Evolutionary conservation across 2,888 invertebrate genomes (phyloP).

Genomic region (Erynnis tages): DNA sequence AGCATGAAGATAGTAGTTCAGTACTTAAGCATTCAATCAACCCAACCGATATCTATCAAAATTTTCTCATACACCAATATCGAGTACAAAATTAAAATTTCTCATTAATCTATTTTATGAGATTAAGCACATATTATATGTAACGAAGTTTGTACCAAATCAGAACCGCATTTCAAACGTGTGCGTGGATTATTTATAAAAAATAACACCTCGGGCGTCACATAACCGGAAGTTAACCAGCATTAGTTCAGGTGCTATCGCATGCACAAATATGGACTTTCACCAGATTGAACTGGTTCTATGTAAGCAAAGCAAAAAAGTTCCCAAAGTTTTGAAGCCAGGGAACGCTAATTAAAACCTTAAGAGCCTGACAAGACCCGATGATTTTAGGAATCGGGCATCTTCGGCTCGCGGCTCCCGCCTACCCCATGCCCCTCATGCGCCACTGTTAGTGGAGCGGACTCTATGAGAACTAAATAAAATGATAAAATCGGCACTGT

Average conservation of each 20-base stretch:
- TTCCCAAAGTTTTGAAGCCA: too few species aligned
- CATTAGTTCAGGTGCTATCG: constrained; percentile 55
- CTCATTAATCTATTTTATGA: background rate
- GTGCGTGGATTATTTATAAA: constrained; percentile 43
- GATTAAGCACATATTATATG: constrained; percentile 12
- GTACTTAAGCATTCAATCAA: too few species aligned
- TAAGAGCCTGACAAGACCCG: too few species aligned
- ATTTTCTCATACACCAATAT: background rate
- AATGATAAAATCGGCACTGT: too few species aligned
- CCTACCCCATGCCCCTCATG: too few species aligned
- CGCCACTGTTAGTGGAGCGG: too few species aligned
- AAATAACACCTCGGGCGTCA: constrained; percentile 57
- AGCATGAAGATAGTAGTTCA: too few species aligned
- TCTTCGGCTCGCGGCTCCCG: too few species aligned
- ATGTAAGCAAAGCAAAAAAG: constrained; percentile 43
- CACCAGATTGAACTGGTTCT: constrained; percentile 59
- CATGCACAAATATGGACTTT: constrained; percentile 63
- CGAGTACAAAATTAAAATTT: constrained; percentile 4
- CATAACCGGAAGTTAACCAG: constrained; percentile 57
- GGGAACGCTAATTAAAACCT: too few species aligned
- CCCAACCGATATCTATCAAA: too few species aligned
- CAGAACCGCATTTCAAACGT: constrained; percentile 27
- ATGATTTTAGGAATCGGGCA: too few species aligned
- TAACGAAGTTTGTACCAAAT: background rate
- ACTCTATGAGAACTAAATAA: too few species aligned